Conservation (phyloP, 2,113 vertebrate species). For the Collichthys lucidus region DNA sequence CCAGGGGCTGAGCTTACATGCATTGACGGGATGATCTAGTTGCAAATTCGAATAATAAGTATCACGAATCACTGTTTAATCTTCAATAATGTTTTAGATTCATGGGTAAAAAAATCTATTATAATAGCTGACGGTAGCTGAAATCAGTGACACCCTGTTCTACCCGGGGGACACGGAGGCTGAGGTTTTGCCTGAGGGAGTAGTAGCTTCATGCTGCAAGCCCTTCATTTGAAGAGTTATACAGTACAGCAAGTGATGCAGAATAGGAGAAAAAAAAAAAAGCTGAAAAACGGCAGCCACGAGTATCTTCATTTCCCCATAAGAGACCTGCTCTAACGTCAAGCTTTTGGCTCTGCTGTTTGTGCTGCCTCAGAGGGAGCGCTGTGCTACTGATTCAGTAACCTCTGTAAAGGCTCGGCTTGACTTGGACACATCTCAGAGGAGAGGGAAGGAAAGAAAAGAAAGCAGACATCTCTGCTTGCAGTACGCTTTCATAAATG, state of each 20-base stretch:
- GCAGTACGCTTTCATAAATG: not conserved
- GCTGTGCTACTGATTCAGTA: not conserved
- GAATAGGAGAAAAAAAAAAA: not conserved
- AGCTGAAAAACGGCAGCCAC: not conserved
- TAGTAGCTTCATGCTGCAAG: conserved; percentile 3
- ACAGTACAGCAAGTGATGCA: conserved; percentile 23
- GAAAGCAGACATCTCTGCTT: conserved; percentile 3
- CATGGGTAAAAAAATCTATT: not conserved
- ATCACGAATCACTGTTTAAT: not conserved
- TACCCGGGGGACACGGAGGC: not conserved
- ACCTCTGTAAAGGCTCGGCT: conserved; percentile 16
- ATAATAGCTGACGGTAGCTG: not conserved
- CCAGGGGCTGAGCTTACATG: not conserved
- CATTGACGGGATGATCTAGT: not conserved
- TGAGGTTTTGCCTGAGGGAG: not conserved
- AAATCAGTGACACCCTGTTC: conserved; percentile 15
- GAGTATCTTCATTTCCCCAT: not conserved
- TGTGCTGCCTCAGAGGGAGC: conserved; percentile 24
- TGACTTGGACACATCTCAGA: conserved; percentile 23
- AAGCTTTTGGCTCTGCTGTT: not conserved
- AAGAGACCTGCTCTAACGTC: not conserved
- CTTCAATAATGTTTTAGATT: not conserved
- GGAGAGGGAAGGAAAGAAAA: not conserved
- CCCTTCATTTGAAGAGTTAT: conserved; percentile 29
- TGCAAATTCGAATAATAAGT: not conserved